Percentiles rank a stretch among this genome's conserved stretches.
Conservation (phyloP, 1,140 invertebrate genomes). For the Arion vulgaris region DNA sequence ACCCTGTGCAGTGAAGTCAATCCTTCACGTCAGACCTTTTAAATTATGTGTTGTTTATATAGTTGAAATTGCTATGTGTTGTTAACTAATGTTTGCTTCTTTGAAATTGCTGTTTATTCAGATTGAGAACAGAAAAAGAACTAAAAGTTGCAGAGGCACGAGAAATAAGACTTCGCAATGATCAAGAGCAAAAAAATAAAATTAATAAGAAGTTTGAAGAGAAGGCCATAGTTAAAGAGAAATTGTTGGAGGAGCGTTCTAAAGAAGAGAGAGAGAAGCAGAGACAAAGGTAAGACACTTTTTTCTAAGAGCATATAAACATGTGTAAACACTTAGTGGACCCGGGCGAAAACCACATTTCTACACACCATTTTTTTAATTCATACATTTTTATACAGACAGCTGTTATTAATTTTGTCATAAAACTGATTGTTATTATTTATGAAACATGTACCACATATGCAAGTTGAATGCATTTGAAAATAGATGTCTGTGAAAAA, state of each 20-base stretch:
- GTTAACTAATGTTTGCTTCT: too few relatives aligned
- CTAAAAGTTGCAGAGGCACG: constrained; percentile 55
- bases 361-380: too few relatives aligned
- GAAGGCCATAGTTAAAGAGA: constrained; percentile 50
- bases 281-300: constrained; percentile 49
- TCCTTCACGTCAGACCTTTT: too few relatives aligned
- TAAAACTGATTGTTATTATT: too few relatives aligned
- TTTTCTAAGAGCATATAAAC: neutral
- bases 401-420: too few relatives aligned
- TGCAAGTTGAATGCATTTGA: too few relatives aligned
- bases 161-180: constrained; percentile 50
- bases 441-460: neutral
- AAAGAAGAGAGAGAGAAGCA: constrained; percentile 63
- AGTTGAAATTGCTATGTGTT: too few relatives aligned
- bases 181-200: constrained; percentile 52
- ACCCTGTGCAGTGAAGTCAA: too few relatives aligned
- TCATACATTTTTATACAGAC: too few relatives aligned
- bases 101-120: constrained; percentile 10
- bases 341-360: too few relatives aligned
- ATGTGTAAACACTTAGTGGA: neutral
- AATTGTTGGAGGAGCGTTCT: constrained; percentile 58
- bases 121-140: constrained; percentile 61
- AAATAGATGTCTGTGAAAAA: too few relatives aligned
- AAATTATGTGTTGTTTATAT: too few relatives aligned
- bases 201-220: constrained; percentile 56